A percentile compares a stretch with the other conserved stretches of the same genome.
phyloP scores from a whole-genome alignment of 1,140 invertebrate genomes.

The Neelides sp. region DNA sequence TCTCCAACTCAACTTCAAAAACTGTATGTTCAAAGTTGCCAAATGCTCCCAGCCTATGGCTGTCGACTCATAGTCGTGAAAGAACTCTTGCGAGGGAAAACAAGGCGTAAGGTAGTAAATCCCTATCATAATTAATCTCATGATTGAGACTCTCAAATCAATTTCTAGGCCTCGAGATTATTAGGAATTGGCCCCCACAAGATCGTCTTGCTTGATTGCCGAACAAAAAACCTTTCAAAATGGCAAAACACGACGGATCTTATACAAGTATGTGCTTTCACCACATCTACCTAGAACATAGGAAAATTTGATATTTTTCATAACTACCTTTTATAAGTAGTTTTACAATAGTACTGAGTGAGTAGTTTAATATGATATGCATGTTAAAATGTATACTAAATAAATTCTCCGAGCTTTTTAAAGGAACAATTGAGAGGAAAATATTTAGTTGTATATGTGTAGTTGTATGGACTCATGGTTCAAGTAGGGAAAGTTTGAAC shows the following conservation, averaged over 20 bases:
- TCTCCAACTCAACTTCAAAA: slow-evolving; percentile 53
- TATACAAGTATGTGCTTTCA: slow-evolving; percentile 37
- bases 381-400: too few species aligned
- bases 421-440: too few species aligned
- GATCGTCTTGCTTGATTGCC: slow-evolving; percentile 51
- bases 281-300: not conserved
- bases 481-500: too few species aligned
- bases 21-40: slow-evolving; percentile 53
- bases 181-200: slow-evolving; percentile 48
- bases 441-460: too few species aligned
- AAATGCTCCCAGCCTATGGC: slow-evolving; percentile 49
- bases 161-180: slow-evolving; percentile 45
- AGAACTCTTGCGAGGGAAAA: slow-evolving; percentile 49
- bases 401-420: too few species aligned
- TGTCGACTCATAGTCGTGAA: slow-evolving; percentile 56
- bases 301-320: too few species aligned
- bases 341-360: not conserved
- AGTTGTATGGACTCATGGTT: too few species aligned
- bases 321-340: not conserved
- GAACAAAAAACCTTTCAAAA: slow-evolving; percentile 48
- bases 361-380: too few species aligned
- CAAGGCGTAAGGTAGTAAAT: slow-evolving; percentile 51
- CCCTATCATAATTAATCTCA: slow-evolving; percentile 1
- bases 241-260: slow-evolving; percentile 48
- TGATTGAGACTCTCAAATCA: slow-evolving; percentile 2